Base-by-base conservation (phyloP, 37 sponge, comb jelly and placozoan species). In the Cladorhizidae sp. region DNA sequence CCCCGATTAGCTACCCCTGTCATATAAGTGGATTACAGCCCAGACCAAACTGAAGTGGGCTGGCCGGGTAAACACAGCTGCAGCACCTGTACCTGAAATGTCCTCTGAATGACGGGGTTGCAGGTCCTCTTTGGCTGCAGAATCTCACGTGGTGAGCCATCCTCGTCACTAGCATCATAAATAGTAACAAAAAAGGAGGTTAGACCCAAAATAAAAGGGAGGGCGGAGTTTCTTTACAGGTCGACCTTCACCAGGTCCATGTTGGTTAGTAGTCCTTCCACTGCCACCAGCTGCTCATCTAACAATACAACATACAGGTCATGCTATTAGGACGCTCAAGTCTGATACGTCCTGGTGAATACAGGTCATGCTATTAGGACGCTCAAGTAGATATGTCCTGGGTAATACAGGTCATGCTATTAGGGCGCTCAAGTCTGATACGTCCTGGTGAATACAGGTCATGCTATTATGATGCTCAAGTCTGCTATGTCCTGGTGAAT, bases 21-120 rank as follows among this genome's bases (percentile, higher is more conserved):
- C n/a, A n/a, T n/a, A n/a, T n/a, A n/a, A n/a, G n/a, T n/a, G 22
- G 25, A 28, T 7, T n/a, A 61, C 62, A 61, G 7, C 25, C 62
- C 25, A 6, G 22, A n/a, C n/a, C n/a, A n/a, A n/a, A n/a, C n/a
- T n/a, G n/a, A n/a, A n/a, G n/a, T n/a, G n/a, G n/a, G n/a, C n/a
- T n/a, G n/a, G n/a, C n/a, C n/a, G n/a, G n/a, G n/a, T n/a, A n/a
- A n/a, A n/a, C n/a, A n/a, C n/a, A n/a, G n/a, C n/a, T 15, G 33
- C 32, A 18, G n/a, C 12, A 5, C 12, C n/a, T 6, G 3, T 25
- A 85, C 90, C 83, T 95, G 96, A 51, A 87, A 96, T 0, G 74
- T 75, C 52, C 94, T 54, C 72, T 93, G 97, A 0, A 93, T 80
- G 54, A 93, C 57, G 26, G 97, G 97, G 69, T 96, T 96, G 68